These are phyloP conservation scores for Embiotoca jacksoni DNA, from an alignment of 2,113 vertebrate genomes.

Conservation along the genomic window DNA sequence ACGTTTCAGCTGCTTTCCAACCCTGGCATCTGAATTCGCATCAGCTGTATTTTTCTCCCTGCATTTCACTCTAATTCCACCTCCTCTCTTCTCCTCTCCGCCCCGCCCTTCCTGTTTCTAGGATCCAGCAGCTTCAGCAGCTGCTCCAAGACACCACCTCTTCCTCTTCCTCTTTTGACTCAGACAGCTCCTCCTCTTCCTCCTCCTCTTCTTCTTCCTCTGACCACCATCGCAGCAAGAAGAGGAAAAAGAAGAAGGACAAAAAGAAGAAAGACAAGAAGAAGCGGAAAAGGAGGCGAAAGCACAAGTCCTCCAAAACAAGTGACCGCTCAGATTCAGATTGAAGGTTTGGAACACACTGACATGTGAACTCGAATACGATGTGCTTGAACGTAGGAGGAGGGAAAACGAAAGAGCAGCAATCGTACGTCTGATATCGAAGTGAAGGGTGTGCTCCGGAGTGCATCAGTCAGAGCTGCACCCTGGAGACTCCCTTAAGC, in stretches of 20 bases:
- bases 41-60: conserved; percentile 11
- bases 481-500: conserved; percentile 20
- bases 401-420: conserved; percentile 16
- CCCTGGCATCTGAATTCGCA: conserved; percentile 8
- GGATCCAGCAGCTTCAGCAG: conserved; percentile 94
- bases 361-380: background rate
- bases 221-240: conserved; percentile 71
- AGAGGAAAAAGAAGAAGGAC: conserved; percentile 79
- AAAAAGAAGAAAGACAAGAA: conserved; percentile 88
- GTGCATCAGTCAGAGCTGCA: conserved; percentile 6
- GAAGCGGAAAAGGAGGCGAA: conserved; percentile 84
- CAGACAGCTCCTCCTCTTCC: conserved; percentile 79
- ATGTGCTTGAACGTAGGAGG: conserved; percentile 6
- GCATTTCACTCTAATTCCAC: conserved; percentile 18
- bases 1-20: conserved; percentile 30
- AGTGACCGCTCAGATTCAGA: conserved; percentile 85
- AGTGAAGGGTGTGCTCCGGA: conserved; percentile 15
- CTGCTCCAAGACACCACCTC: conserved; percentile 94
- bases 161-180: conserved; percentile 84
- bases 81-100: conserved; percentile 14
- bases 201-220: conserved; percentile 83
- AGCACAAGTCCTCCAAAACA: conserved; percentile 86
- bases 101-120: conserved; percentile 65
- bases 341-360: conserved; percentile 62
- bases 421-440: background rate